Evolutionary conservation across 2,113 vertebrate genomes (phyloP).

Genomic region (Sapajus apella): DNA sequence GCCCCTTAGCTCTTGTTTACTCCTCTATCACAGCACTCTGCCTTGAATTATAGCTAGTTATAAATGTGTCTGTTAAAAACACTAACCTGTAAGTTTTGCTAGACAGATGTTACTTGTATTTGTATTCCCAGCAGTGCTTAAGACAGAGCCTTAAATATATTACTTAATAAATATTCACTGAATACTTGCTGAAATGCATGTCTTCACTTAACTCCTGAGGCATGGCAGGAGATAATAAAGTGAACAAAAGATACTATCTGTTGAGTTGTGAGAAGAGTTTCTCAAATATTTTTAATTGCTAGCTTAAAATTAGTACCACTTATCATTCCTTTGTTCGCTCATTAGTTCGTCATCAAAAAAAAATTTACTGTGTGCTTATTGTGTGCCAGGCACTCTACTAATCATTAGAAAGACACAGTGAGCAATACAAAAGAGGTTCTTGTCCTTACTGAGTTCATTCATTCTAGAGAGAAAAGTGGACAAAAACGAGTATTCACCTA

Average conservation of each 20-base stretch:
- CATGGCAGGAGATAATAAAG: background rate
- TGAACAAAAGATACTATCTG: background rate
- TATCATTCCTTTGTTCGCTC: slow-evolving; percentile 19
- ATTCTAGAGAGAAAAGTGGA: background rate
- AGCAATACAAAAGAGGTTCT: background rate
- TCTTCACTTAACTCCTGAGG: background rate
- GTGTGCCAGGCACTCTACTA: background rate
- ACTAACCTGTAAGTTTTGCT: background rate
- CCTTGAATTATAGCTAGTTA: slow-evolving; percentile 50
- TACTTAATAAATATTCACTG: background rate
- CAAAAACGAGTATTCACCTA: background rate
- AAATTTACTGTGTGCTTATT: background rate
- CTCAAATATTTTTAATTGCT: slow-evolving; percentile 24
- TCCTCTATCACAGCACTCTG: background rate
- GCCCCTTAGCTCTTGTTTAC: slow-evolving; percentile 14
- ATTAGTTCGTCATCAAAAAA: slow-evolving; percentile 12
- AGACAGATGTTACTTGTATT: slow-evolving; percentile 37
- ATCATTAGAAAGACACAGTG: slow-evolving; percentile 14
- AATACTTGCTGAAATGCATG: background rate
- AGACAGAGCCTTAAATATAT: background rate
- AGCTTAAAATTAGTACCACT: slow-evolving; percentile 32
- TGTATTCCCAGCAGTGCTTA: slow-evolving; percentile 26
- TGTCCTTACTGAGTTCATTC: background rate
- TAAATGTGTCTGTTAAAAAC: slow-evolving; percentile 52
- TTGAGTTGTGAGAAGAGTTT: background rate